Evolutionary conservation across 2,888 invertebrate species (phyloP), one percentile per base, ranked within the genome.

Genomic region (Ischnura elegans): DNA sequence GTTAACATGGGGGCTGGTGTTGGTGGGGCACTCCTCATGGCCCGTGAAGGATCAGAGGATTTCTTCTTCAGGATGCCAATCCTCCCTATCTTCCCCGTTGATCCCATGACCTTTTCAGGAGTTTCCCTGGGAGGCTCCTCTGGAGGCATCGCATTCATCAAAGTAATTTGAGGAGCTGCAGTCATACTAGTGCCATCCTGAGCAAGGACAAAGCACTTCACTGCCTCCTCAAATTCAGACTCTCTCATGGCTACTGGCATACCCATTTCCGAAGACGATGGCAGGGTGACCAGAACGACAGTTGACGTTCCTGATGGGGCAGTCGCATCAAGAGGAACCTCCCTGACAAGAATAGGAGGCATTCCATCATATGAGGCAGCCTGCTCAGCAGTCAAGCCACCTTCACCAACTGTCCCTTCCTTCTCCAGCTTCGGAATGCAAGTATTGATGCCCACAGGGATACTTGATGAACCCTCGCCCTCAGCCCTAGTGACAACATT

Each of bases 11-110:
- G 45, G 21, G 61, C 16, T 51, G 51, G 51, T 43, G 90, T n/a
- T 42, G 90, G n/a, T 43, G 90, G 66, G 61, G 61, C 36, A 55
- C 45, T 55, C 42, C 90, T 90, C 25, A 51, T 21, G 29, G 43
- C 42, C 29, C 90, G 55, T 16, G 45, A 90, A 61, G 55, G 90
- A 61, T 90, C 90, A 42, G 90, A n/a, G 8, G 87, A 10, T 90
- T 90, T 90, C 43, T 90, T 90, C 66, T 90, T 90, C 43, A 90
- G 61, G 43, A 90, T 90, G 3, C 90, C 90, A 90, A 90, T 90
- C 43, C 90, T 90, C 4, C 90, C 90, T 55, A 90, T 90, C 43
- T 90, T 90, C 13, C 90, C 90, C 5, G 90, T 90, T 25, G 55
- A 61, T 61, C 90, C 90, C n/a, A 43, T 90, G 19, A 36, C 43